phyloP scores from a whole-genome alignment of 2,888 invertebrate species.

The Sinhomidia bicolor region DNA sequence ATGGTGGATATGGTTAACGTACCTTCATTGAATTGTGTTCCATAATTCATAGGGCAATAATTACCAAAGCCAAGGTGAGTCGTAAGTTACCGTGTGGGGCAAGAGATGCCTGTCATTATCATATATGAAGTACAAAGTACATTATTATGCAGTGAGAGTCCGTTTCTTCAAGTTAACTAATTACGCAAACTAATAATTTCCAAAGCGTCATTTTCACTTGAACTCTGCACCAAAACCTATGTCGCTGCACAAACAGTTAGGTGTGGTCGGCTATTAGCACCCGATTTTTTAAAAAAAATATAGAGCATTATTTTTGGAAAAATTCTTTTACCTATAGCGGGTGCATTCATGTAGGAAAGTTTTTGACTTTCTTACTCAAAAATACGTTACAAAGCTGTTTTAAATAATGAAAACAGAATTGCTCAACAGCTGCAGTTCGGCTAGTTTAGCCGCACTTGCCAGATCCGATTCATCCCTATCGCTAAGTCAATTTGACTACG shows the following conservation, averaged over 20 bases:
- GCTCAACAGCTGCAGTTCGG: slow-evolving; percentile 78
- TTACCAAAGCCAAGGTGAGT: slow-evolving; percentile 68
- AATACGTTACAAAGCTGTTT: neutral
- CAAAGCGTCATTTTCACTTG: slow-evolving; percentile 51
- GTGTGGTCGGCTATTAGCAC: slow-evolving; percentile 49
- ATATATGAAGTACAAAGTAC: slow-evolving; percentile 49
- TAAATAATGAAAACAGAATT: slow-evolving; percentile 78
- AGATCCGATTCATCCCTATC: slow-evolving; percentile 76
- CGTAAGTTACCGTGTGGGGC: slow-evolving; percentile 20
- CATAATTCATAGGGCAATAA: slow-evolving; percentile 70
- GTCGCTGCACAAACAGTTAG: slow-evolving; percentile 49
- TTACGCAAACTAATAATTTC: slow-evolving; percentile 32
- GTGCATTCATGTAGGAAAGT: neutral
- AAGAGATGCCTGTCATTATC: slow-evolving; percentile 62
- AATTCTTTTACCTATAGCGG: neutral
- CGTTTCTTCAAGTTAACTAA: slow-evolving; percentile 58
- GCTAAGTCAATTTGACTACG: slow-evolving; percentile 69
- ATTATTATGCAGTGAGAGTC: slow-evolving; percentile 67
- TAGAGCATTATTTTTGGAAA: neutral
- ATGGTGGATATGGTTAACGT: neutral
- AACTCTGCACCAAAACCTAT: slow-evolving; percentile 54
- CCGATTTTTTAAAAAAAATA: neutral
- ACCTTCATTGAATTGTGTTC: slow-evolving; percentile 43
- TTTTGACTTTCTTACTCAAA: neutral
- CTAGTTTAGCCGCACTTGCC: slow-evolving; percentile 77